Evolutionary conservation across 2,888 invertebrate species (phyloP).

Genomic region (Saturnia pavonia): DNA sequence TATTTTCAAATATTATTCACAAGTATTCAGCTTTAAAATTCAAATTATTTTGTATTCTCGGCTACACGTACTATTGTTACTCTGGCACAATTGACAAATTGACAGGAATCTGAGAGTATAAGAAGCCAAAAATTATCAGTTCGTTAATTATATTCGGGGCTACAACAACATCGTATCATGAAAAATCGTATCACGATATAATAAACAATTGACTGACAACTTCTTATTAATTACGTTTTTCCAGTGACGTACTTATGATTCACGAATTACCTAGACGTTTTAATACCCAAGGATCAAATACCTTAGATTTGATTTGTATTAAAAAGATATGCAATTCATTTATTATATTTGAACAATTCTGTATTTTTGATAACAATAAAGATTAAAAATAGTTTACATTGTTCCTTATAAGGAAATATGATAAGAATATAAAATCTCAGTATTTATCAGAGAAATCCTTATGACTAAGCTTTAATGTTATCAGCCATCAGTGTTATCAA

Average conservation of each 20-base stretch:
- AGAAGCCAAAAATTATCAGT: background rate
- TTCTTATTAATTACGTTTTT: background rate
- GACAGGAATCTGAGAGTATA: background rate
- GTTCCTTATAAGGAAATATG: slow-evolving; percentile 24
- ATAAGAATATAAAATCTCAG: slow-evolving; percentile 31
- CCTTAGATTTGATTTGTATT: background rate
- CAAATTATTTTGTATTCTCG: too few relatives aligned
- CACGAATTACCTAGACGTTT: background rate
- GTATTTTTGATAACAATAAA: background rate
- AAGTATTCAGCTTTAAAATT: too few relatives aligned
- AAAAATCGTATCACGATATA: background rate
- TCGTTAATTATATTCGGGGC: background rate
- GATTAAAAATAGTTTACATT: background rate
- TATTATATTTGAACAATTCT: background rate
- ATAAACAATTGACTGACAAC: background rate
- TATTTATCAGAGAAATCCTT: slow-evolving; percentile 39
- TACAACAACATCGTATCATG: background rate
- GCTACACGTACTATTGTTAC: background rate
- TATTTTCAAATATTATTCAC: too few relatives aligned
- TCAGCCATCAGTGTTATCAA: slow-evolving; percentile 30
- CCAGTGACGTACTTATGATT: background rate
- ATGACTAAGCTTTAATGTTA: slow-evolving; percentile 29
- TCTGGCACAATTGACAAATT: background rate
- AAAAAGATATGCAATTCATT: background rate
- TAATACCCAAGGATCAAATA: background rate